Conservation (phyloP, 2,888 invertebrate species). For the Pristionchus mayeri region DNA sequence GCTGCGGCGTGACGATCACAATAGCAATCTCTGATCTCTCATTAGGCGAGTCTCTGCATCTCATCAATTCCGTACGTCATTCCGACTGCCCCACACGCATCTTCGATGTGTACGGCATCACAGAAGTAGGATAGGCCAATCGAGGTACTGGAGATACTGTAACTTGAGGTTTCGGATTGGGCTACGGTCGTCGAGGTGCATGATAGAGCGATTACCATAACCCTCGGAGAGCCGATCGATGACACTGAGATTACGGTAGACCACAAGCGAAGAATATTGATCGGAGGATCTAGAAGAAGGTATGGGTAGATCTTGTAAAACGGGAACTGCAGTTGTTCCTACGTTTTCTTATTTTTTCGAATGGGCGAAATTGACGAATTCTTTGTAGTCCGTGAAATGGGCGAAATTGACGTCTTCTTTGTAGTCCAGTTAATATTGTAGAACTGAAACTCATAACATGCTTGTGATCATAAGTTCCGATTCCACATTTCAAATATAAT, state of each 20-base stretch:
- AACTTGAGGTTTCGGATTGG: background rate
- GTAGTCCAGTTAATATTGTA: too few species aligned
- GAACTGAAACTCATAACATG: too few species aligned
- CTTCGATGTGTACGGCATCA: constrained; percentile 43
- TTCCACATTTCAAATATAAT: too few species aligned
- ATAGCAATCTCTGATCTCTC: too few species aligned
- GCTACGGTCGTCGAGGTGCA: constrained; percentile 6
- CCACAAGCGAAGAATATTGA: background rate
- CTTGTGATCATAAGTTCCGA: too few species aligned
- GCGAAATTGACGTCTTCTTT: too few species aligned
- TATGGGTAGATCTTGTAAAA: background rate
- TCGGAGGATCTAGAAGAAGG: constrained; percentile 43
- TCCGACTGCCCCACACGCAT: background rate
- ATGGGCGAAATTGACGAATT: too few species aligned
- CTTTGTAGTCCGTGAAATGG: too few species aligned
- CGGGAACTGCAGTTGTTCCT: too few species aligned
- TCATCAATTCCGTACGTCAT: background rate
- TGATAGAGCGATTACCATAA: background rate
- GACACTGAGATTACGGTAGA: constrained; percentile 12
- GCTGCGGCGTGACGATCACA: too few species aligned
- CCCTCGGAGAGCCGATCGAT: constrained; percentile 27
- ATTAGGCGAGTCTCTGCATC: constrained; percentile 27
- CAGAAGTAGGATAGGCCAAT: constrained; percentile 26
- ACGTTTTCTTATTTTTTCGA: too few species aligned
- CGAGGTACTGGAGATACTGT: background rate